phyloP scores from a whole-genome alignment of 2,888 invertebrate genomes.

The Agrilus cyanescens region DNA sequence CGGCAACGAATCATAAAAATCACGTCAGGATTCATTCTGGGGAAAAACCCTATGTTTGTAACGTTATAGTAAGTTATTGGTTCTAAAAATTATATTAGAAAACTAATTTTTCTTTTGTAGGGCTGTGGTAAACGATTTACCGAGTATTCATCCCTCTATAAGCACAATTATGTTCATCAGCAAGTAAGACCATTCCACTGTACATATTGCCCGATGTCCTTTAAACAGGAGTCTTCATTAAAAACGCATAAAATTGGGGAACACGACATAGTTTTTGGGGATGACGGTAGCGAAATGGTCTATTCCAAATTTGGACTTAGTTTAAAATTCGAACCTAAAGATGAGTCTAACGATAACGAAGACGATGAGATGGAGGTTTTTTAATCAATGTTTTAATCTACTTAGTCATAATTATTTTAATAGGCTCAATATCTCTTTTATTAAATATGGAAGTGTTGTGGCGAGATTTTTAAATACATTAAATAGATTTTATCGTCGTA shows the following conservation, averaged over 20 bases:
- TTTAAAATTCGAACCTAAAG: no score
- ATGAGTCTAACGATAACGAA: no score
- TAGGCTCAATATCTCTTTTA: no score
- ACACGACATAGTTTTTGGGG: constrained; percentile 38
- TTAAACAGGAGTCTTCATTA: constrained; percentile 48
- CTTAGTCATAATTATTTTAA: no score
- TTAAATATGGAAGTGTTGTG: no score
- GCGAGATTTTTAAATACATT: no score
- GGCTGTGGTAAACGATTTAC: constrained; percentile 55
- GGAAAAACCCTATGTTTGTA: constrained; percentile 54
- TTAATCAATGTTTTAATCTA: no score
- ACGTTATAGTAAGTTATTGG: constrained; percentile 32
- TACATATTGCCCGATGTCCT: constrained; percentile 44
- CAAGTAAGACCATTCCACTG: constrained; percentile 47
- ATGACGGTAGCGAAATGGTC: constrained; percentile 32
- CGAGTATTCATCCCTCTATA: constrained; percentile 57
- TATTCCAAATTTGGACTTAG: no score
- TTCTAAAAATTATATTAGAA: background rate
- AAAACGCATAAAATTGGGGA: constrained; percentile 49
- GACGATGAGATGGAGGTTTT: no score
- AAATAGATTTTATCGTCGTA: no score
- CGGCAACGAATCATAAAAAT: constrained; percentile 57
- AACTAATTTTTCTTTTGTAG: constrained; percentile 21
- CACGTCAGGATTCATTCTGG: constrained; percentile 57
- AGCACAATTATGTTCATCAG: constrained; percentile 52